phyloP scores from a whole-genome alignment of 2,888 invertebrate species.

The Sericinus montela region DNA sequence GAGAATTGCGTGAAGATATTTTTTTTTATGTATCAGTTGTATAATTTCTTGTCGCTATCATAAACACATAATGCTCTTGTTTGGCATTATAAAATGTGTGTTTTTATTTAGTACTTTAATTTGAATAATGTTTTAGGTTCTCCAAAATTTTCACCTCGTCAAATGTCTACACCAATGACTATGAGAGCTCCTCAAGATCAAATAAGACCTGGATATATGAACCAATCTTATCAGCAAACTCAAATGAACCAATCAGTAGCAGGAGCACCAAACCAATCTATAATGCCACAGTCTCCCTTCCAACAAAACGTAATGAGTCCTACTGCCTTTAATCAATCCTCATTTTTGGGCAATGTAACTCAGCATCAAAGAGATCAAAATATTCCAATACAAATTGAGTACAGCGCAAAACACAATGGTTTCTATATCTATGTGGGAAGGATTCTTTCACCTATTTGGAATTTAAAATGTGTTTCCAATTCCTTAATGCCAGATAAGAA shows the following conservation, averaged over 20 bases:
- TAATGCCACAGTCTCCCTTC: conserved; percentile 54
- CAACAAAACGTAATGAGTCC: conserved; percentile 56
- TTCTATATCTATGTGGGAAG: conserved; percentile 94
- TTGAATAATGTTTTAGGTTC: conserved; percentile 41
- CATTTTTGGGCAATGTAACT: conserved; percentile 52
- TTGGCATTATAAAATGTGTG: too few species aligned
- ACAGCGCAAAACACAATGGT: conserved; percentile 92
- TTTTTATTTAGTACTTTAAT: too few species aligned
- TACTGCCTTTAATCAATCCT: conserved; percentile 57
- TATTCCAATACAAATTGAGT: conserved; percentile 66
- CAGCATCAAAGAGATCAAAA: conserved; percentile 59
- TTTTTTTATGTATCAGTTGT: too few species aligned
- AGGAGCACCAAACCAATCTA: conserved; percentile 46
- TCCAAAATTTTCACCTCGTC: conserved; percentile 69
- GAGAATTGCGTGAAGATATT: too few species aligned
- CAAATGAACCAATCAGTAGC: conserved; percentile 57
- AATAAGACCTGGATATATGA: conserved; percentile 49
- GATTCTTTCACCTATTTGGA: conserved; percentile 94
- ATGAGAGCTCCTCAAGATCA: conserved; percentile 55
- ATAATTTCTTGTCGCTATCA: too few species aligned
- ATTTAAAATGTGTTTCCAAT: conserved; percentile 84
- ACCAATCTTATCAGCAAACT: conserved; percentile 56
- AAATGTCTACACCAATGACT: conserved; percentile 73
- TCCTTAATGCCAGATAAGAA: conserved; percentile 72
- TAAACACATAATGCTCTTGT: too few species aligned